Evolutionary conservation across 2,888 invertebrate genomes (phyloP).

Genomic region (Drosophila subquinaria): DNA sequence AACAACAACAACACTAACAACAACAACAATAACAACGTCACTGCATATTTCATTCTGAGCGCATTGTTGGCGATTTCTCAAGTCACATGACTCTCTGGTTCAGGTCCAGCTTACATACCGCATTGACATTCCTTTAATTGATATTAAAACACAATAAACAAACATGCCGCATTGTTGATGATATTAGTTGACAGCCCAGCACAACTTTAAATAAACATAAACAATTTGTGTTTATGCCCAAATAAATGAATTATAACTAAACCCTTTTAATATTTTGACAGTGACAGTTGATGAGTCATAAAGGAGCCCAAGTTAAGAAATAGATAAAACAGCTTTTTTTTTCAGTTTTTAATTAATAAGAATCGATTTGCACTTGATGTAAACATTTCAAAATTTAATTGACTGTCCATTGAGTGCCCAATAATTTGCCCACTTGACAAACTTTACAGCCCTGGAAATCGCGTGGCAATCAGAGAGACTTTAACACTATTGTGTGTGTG

Average conservation of each 20-base stretch:
- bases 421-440: conserved; percentile 31
- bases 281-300: conserved; percentile 2
- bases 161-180: conserved; percentile 1
- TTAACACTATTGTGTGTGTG: not conserved
- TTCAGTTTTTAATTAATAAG: conserved; percentile 4
- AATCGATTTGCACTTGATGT: conserved; percentile 8
- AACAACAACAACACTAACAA: conserved; percentile 3
- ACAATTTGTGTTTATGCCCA: conserved; percentile 9
- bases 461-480: conserved; percentile 17
- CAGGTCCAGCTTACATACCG: conserved; percentile 15
- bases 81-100: conserved; percentile 42
- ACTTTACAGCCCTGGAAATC: conserved; percentile 42
- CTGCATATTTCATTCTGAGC: conserved; percentile 36
- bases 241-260: not conserved
- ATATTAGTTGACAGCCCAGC: conserved; percentile 7
- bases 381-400: conserved; percentile 21
- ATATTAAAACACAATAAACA: conserved; percentile 18
- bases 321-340: not conserved
- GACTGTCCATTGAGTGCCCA: conserved; percentile 8
- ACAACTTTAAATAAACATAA: conserved; percentile 1
- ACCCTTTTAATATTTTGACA: not conserved
- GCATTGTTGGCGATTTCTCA: conserved; percentile 36
- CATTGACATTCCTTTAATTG: conserved; percentile 19
- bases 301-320: not conserved
- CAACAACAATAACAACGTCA: conserved; percentile 16